Evolutionary conservation across 2,888 invertebrate species (phyloP).

Genomic region (Apodemia duryi): DNA sequence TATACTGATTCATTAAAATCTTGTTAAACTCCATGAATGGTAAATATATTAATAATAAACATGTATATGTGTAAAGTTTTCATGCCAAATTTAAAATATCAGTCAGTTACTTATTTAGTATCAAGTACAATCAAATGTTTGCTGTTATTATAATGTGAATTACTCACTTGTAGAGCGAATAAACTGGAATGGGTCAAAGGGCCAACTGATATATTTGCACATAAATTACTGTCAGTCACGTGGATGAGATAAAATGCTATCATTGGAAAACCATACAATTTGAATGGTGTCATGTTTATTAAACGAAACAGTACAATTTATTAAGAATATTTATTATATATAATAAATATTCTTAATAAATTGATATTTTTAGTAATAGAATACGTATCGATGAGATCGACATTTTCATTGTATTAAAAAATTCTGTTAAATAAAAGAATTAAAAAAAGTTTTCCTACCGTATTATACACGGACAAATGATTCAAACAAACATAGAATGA

Average conservation of each 20-base stretch:
- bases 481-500: too few species aligned
- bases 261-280: slow-evolving; percentile 17
- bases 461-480: too few species aligned
- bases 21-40: not conserved
- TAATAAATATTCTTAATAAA: not conserved
- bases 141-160: slow-evolving; percentile 9
- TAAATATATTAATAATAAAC: not conserved
- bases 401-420: too few species aligned
- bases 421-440: too few species aligned
- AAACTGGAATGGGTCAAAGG: slow-evolving; percentile 33
- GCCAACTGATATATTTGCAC: slow-evolving; percentile 32
- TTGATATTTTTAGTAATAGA: too few species aligned
- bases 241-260: slow-evolving; percentile 21
- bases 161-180: slow-evolving; percentile 21
- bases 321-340: not conserved
- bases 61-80: not conserved
- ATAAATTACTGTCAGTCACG: slow-evolving; percentile 30
- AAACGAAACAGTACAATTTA: not conserved
- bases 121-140: slow-evolving; percentile 12
- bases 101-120: slow-evolving; percentile 3
- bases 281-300: slow-evolving; percentile 15
- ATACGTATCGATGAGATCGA: too few species aligned
- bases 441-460: too few species aligned
- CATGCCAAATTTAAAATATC: not conserved
- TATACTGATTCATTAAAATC: slow-evolving; percentile 2